phyloP scores from a whole-genome alignment of 2,113 vertebrate species.

The Paralichthys olivaceus region DNA sequence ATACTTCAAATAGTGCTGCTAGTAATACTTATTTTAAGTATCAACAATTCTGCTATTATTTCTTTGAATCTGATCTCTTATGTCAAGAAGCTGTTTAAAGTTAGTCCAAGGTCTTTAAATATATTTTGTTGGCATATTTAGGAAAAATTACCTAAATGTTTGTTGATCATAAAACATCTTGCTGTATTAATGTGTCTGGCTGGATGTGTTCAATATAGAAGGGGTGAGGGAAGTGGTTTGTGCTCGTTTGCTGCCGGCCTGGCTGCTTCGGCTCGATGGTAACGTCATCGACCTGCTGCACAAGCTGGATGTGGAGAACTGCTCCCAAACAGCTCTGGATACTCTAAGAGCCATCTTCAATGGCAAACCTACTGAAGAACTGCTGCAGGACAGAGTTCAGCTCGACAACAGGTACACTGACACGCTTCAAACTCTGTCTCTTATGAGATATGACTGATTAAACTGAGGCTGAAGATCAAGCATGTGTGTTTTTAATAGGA shows the following conservation, averaged over 20 bases:
- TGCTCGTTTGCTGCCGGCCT: slow-evolving; percentile 88
- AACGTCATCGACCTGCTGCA: slow-evolving; percentile 90
- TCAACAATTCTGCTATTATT: no score
- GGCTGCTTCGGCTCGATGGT: slow-evolving; percentile 87
- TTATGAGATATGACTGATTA: background rate
- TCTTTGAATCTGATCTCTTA: no score
- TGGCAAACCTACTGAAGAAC: slow-evolving; percentile 77
- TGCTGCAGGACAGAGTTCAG: slow-evolving; percentile 78
- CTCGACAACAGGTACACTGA: slow-evolving; percentile 85
- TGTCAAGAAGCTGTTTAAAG: no score
- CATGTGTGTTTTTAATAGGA: slow-evolving; percentile 79
- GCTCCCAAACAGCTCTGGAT: slow-evolving; percentile 85
- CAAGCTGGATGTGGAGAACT: slow-evolving; percentile 94
- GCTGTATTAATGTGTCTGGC: background rate
- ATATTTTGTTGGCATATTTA: no score
- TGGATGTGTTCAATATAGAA: slow-evolving; percentile 74
- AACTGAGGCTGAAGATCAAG: background rate
- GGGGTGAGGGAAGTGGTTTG: slow-evolving; percentile 87
- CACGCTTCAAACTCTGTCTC: background rate
- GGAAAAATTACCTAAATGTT: no score
- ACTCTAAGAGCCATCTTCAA: slow-evolving; percentile 87
- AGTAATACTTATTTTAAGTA: no score
- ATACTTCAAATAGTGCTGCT: background rate
- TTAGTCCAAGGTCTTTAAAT: no score
- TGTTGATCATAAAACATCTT: no score